Conservation (phyloP, 2,113 vertebrate genomes). For the Pachycephala philippinensis region DNA sequence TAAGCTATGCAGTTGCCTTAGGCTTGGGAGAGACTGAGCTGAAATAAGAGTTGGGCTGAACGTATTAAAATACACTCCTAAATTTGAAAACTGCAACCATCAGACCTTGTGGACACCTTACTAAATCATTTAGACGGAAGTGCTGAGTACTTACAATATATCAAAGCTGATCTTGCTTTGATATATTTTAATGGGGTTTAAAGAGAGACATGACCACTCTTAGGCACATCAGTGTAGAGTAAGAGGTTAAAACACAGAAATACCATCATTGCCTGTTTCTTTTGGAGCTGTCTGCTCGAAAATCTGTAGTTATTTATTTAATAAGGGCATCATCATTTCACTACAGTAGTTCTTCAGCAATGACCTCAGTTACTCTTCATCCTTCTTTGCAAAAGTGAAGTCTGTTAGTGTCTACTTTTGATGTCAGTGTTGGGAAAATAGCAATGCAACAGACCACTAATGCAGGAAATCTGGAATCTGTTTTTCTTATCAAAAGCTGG, state of each 20-base stretch:
- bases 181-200: constrained; percentile 17
- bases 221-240: neutral
- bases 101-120: constrained; percentile 30
- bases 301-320: constrained; percentile 11
- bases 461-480: neutral
- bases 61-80: constrained; percentile 52
- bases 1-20: constrained; percentile 66
- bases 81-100: constrained; percentile 45
- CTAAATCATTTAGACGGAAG: constrained; percentile 21
- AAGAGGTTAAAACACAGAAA: neutral
- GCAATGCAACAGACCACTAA: neutral
- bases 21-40: constrained; percentile 78
- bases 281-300: neutral
- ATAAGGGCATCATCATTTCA: neutral
- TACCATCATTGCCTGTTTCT: neutral
- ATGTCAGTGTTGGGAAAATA: neutral
- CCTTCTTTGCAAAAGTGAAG: neutral
- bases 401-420: neutral
- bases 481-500: neutral
- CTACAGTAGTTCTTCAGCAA: neutral
- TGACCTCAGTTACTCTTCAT: neutral
- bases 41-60: constrained; percentile 69
- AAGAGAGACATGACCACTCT: neutral
- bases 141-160: constrained; percentile 17
- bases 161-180: constrained; percentile 24